Conservation (phyloP, 2,888 invertebrate species). For the Zelleria hepariella region DNA sequence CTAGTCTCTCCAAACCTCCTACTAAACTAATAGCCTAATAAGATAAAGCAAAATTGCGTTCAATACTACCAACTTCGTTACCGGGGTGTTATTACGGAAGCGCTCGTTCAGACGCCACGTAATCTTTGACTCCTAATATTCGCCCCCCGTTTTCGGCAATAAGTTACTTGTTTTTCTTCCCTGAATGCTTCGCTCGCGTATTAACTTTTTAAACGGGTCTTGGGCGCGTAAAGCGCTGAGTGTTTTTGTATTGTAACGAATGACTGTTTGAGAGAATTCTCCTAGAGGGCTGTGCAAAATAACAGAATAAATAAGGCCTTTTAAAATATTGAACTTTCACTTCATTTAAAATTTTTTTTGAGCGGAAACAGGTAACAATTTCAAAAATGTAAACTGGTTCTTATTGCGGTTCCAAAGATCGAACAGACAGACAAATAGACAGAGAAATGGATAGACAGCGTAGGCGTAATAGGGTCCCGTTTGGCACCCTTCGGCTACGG, state of each 20-base stretch:
- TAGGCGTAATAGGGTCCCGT: no score
- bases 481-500: no score
- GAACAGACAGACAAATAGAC: no score
- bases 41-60: not conserved
- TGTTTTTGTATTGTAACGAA: not conserved
- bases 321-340: no score
- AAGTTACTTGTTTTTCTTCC: not conserved
- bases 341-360: no score
- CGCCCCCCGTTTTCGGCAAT: not conserved
- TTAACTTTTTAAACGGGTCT: not conserved
- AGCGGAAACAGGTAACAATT: no score
- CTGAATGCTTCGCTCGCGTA: not conserved
- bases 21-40: not conserved
- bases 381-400: no score
- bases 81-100: not conserved
- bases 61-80: not conserved
- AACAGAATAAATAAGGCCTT: no score
- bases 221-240: not conserved
- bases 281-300: not conserved
- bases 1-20: no score
- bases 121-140: not conserved
- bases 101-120: not conserved
- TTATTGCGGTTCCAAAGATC: no score
- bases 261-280: not conserved
- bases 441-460: no score